phyloP scores from a whole-genome alignment of 1,140 invertebrate genomes.

The Steinernema khuongi region DNA sequence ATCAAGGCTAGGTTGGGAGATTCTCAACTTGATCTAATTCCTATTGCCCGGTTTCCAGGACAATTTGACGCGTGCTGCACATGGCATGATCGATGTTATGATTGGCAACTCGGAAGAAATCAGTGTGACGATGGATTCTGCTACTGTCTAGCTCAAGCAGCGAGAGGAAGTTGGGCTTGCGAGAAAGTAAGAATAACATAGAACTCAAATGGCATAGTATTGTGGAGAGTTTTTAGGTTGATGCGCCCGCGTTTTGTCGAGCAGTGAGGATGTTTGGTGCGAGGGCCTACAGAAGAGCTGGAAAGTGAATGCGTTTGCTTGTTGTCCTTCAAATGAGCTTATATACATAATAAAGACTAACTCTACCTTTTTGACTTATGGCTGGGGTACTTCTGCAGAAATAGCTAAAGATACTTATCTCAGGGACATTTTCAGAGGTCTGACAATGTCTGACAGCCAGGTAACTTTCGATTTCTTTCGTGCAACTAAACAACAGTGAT shows the following conservation, averaged over 20 bases:
- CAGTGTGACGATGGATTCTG: background rate
- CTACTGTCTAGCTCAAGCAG: background rate
- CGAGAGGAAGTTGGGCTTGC: background rate
- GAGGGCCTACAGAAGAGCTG: background rate
- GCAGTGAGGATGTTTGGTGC: constrained; percentile 2
- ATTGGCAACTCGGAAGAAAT: background rate
- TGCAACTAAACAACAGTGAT: no score
- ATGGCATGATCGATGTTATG: background rate
- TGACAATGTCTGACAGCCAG: no score
- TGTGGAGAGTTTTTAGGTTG: background rate
- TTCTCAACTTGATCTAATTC: background rate
- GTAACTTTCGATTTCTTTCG: no score
- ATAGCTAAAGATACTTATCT: no score
- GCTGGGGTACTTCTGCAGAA: no score
- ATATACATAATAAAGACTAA: no score
- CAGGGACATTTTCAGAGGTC: no score
- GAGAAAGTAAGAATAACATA: constrained; percentile 1
- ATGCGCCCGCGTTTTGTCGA: background rate
- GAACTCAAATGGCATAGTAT: background rate
- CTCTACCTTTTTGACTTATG: no score
- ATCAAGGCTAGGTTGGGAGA: background rate
- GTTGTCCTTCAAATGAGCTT: no score
- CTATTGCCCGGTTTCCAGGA: background rate
- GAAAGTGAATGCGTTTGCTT: no score
- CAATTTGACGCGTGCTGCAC: background rate